Evolutionary conservation across 2,113 vertebrate species (phyloP), one percentile per base, ranked within the genome.

Genomic region (Chaetodon trifascialis): DNA sequence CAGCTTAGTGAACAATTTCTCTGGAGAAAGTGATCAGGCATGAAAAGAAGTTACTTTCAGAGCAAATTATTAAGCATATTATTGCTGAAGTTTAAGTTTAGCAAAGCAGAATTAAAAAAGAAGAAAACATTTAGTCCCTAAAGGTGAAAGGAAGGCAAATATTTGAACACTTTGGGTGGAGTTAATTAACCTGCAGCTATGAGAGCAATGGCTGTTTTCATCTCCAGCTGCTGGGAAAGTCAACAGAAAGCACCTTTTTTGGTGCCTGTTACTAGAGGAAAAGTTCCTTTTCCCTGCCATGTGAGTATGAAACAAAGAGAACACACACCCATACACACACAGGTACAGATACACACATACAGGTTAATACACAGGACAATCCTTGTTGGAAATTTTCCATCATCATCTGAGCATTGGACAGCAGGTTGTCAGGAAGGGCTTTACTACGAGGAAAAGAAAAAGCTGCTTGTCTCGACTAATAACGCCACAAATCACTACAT

Each of bases 401-500:
- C 36, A 51, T 60, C 73, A 73, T 80, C 25, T 23, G 68, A 69
- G 71, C 49, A n/a, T 36, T 1, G 67, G 65, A 82, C 55, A 49
- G 49, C 69, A 64, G 38, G 19, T 36, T 72, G 70, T 58, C 71
- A 80, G 80, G n/a, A 76, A 9, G 7, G 2, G 52, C 51, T 84
- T 79, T 69, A 77, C 85, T 23, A 16, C 4, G 3, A 63, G 56
- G 79, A 81, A 73, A 85, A 69, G 49, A 83, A 89, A 82, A 69
- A 21, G 44, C 73, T 75, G 78, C 64, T 80, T 59, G 34, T n/a
- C 36, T 56, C 69, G 47, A 84, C 63, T 83, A 62, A 83, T 46
- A 34, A 74, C 38, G 17, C 52, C 62, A 78, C 65, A 83, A 85
- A 79, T 88, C 85, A 85, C 38, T 0, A 47, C 49, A 71, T 7